Evolutionary conservation across 2,113 vertebrate species (phyloP), one percentile per base, ranked within the genome.

Genomic region (Nannospalax galili): DNA sequence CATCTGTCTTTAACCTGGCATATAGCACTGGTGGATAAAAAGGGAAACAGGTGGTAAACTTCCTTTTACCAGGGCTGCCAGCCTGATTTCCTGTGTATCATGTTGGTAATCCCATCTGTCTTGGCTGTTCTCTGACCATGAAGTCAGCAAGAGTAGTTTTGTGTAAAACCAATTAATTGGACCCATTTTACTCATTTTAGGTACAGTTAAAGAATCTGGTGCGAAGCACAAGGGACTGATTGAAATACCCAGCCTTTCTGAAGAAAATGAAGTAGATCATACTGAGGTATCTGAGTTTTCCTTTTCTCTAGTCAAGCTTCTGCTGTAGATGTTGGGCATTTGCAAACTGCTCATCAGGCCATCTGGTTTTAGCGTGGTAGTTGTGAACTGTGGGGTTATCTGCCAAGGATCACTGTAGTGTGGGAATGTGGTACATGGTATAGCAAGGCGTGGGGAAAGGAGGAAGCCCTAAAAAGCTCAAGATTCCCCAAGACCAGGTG

Each of bases 201-300:
- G 98, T 97, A 97, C 97, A 94, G 87, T 98, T 93, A 98, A 98
- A 97, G 98, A 98, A 92, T 98, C 98, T 95, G 98, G 98, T 95
- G 98, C 87, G 70, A 98, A 98, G 95, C 98, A 98, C 96, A 98
- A 98, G 95, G 98, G 98, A 95, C 95, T 97, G 97, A 95, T 98
- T 97, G 98, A 98, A 97, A 98, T 98, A 97, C 97, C 97, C 97
- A 98, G 88, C 96, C 98, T 98, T 94, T 98, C 98, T 96, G 98
- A 98, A 98, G 98, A 98, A 98, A 98, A 98, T 94, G 98, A 98
- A 97, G 98, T 98, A 79, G 97, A 98, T 97, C 98, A 98, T 97
- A 98, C 98, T 28, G 98, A 98, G 88, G 98, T 98, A 97, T 96
- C 93, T 96, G 42, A 37, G 20, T 4, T 73, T 77, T n/a, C 16